Evolutionary conservation across 2,888 invertebrate species (phyloP).

Genomic region (Thumatha senex): DNA sequence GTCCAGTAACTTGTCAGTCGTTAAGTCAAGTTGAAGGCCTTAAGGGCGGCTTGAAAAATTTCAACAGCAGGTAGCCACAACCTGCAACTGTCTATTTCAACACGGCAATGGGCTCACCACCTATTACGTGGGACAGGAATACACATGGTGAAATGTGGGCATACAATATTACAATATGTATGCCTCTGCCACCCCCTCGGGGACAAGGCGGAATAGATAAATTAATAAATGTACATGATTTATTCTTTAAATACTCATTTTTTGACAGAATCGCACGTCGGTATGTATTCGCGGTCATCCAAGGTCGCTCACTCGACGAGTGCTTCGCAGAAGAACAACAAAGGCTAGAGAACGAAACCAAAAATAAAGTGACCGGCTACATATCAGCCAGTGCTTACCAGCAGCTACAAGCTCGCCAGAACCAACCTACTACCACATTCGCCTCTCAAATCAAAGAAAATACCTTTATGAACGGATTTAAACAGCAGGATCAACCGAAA

Average conservation of each 20-base stretch:
- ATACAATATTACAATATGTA: too few species aligned
- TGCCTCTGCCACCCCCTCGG: too few species aligned
- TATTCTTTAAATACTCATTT: neutral
- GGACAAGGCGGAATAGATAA: too few species aligned
- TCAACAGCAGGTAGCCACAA: too few species aligned
- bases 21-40: too few species aligned
- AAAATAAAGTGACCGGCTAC: slow-evolving; percentile 76
- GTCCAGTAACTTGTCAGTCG: too few species aligned
- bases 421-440: slow-evolving; percentile 38
- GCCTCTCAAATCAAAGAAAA: slow-evolving; percentile 75
- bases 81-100: too few species aligned
- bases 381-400: slow-evolving; percentile 73
- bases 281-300: slow-evolving; percentile 85
- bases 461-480: slow-evolving; percentile 49
- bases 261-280: slow-evolving; percentile 84
- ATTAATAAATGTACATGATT: too few species aligned
- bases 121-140: too few species aligned
- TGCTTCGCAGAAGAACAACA: slow-evolving; percentile 79
- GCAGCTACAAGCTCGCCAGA: slow-evolving; percentile 54
- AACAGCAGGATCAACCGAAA: slow-evolving; percentile 60
- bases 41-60: too few species aligned
- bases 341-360: slow-evolving; percentile 58
- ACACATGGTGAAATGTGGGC: too few species aligned
- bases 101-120: too few species aligned
- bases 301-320: slow-evolving; percentile 86